Evolutionary conservation across 1,140 invertebrate species (phyloP).

Genomic region (Nebria ingens): DNA sequence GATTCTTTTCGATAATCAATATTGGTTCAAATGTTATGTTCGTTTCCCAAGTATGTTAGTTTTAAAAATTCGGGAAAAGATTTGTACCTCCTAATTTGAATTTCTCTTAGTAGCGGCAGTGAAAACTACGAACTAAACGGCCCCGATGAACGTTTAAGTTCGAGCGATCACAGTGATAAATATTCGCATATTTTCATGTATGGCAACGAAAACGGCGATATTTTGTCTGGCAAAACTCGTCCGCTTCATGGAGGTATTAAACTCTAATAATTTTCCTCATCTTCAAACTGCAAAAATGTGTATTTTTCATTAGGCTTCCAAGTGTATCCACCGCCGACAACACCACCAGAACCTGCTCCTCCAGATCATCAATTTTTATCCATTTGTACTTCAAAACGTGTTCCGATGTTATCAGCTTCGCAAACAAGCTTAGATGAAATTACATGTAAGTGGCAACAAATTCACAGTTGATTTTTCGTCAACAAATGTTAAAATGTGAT

Average conservation of each 20-base stretch:
- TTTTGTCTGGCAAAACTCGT: conserved; percentile 28
- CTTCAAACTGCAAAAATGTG: not conserved
- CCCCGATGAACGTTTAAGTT: conserved; percentile 37
- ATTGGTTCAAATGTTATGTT: not conserved
- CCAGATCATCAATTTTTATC: conserved; percentile 48
- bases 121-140: conserved; percentile 62
- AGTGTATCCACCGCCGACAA: conserved; percentile 69
- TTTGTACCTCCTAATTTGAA: too few relatives aligned
- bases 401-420: conserved; percentile 39
- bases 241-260: conserved; percentile 21
- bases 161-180: conserved; percentile 60
- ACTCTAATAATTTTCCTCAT: not conserved
- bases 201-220: conserved; percentile 31
- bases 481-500: too few relatives aligned
- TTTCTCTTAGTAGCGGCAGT: conserved; percentile 52
- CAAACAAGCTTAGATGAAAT: conserved; percentile 56
- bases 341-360: conserved; percentile 69
- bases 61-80: too few relatives aligned
- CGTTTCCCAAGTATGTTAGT: too few relatives aligned
- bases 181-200: conserved; percentile 40
- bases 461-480: too few relatives aligned
- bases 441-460: conserved; percentile 46
- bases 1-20: conserved; percentile 20
- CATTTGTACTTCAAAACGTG: conserved; percentile 19
- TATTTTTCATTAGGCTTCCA: conserved; percentile 57